Base-by-base conservation (phyloP, 2,113 vertebrate species). In the Falco punctatus region DNA sequence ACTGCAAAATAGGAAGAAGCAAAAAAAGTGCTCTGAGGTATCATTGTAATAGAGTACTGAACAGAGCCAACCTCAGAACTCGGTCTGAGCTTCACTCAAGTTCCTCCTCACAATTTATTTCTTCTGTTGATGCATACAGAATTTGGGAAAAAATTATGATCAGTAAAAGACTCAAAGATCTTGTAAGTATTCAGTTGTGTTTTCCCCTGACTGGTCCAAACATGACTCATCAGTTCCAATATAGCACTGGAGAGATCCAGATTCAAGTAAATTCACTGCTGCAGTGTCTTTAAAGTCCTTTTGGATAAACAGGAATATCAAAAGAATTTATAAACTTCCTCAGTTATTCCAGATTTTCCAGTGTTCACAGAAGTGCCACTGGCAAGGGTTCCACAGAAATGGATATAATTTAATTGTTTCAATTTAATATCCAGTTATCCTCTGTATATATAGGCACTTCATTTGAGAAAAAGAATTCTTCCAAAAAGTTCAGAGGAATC, bases 1-100 rank as follows among this genome's bases (percentile, higher is more conserved):
- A 90, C 77, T 94, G 81, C 81, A 91, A 77, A 90, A 74, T 9
- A 66, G 72, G 89, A 95, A 94, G 85, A 54, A 80, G 81, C 11
- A 64, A 46, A 74, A 33, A 74, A 78, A 75, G 6, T 57, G 84
- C 69, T 92, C 72, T 81, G 40, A 86, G 58, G 69, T 88, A 75
- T 82, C 77, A 66, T 95, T 40, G 48, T 35, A 82, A 58, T 16
- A n/a, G 46, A 40, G 69, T 61, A 33, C 67, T 54, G 85, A 90
- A 33, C 88, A 44, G 64, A 40, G 11, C 20, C 75, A 38, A 21
- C 12, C 81, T 73, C 80, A 78, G 82, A 94, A 79, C 66, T 17
- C 23, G 32, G 26, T 6, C 48, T 40, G 55, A 88, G 92, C 32
- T 72, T 46, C 8, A 3, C 67, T 65, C 78, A 73, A 49, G 85